Evolutionary conservation across 2,113 vertebrate species (phyloP).

Genomic region (Larimichthys polyactis): DNA sequence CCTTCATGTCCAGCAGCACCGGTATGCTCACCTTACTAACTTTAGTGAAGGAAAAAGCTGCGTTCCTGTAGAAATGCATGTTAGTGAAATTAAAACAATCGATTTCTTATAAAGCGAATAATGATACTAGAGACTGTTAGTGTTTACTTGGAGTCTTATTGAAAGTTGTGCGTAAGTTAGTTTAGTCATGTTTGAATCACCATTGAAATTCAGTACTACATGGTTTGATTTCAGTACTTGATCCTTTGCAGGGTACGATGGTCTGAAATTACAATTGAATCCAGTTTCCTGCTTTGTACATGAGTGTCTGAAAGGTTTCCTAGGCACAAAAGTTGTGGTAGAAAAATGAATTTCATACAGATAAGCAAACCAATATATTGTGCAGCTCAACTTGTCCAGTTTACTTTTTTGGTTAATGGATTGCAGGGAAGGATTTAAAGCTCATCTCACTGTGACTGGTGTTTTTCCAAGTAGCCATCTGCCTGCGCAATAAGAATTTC

Average conservation of each 20-base stretch:
- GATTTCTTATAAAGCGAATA: background rate
- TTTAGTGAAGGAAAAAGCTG: background rate
- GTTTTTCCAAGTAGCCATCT: conserved; percentile 24
- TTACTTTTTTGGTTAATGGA: background rate
- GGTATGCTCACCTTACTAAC: conserved; percentile 1
- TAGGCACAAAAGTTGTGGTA: background rate
- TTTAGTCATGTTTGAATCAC: conserved; percentile 1
- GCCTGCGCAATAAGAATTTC: conserved; percentile 28
- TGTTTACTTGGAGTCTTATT: background rate
- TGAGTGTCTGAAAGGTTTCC: background rate
- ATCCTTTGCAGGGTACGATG: background rate
- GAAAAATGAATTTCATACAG: conserved; percentile 4
- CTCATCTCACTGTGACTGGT: conserved; percentile 32
- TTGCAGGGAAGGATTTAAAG: conserved; percentile 6
- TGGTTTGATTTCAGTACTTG: background rate
- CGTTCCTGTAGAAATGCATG: background rate
- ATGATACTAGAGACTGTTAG: background rate
- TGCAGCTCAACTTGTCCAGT: conserved; percentile 9
- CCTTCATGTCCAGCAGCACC: conserved; percentile 19
- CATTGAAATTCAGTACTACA: background rate
- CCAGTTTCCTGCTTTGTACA: conserved; percentile 2
- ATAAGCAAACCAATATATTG: background rate
- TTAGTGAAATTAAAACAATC: background rate
- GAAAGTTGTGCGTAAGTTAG: background rate
- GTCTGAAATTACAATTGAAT: background rate